Conservation (phyloP, 2,888 invertebrate genomes). For the Oxyscelio sp. region DNA sequence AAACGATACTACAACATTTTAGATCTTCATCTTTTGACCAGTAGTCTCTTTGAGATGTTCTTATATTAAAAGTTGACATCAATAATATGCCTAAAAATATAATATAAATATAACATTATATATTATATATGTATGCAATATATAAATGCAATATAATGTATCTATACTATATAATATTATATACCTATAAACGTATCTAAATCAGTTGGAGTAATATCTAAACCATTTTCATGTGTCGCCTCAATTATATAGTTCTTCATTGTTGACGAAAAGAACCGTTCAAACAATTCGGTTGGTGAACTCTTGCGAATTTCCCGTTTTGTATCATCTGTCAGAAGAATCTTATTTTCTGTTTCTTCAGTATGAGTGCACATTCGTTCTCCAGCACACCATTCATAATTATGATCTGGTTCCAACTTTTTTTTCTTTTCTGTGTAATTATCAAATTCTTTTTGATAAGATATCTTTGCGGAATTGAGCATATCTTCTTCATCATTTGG, state of each 20-base stretch:
- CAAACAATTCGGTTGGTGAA: constrained; percentile 58
- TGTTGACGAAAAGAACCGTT: constrained; percentile 67
- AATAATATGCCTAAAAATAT: too few relatives aligned
- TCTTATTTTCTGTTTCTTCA: too few relatives aligned
- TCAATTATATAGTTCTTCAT: constrained; percentile 71
- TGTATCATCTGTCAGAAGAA: too few relatives aligned
- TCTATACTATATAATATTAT: too few relatives aligned
- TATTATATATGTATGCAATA: too few relatives aligned
- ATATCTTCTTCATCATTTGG: constrained; percentile 28
- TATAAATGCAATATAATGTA: too few relatives aligned
- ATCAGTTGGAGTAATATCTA: constrained; percentile 8
- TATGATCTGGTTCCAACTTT: constrained; percentile 57
- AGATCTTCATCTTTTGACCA: constrained; percentile 41
- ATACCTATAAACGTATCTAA: constrained; percentile 26
- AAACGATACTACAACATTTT: constrained; percentile 46
- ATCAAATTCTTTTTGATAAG: constrained; percentile 37
- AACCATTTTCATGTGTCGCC: constrained; percentile 62
- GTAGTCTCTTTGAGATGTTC: constrained; percentile 33
- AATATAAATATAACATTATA: too few relatives aligned
- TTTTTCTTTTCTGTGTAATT: constrained; percentile 48
- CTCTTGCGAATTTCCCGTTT: constrained; percentile 32
- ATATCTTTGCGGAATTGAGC: constrained; percentile 14
- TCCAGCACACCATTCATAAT: constrained; percentile 47
- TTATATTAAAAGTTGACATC: constrained; percentile 24
- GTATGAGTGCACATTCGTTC: constrained; percentile 57